Evolutionary conservation across 2,797 vertebrate genomes (phyloP).

Genomic region (Xiphorhynchus erythropygius): DNA sequence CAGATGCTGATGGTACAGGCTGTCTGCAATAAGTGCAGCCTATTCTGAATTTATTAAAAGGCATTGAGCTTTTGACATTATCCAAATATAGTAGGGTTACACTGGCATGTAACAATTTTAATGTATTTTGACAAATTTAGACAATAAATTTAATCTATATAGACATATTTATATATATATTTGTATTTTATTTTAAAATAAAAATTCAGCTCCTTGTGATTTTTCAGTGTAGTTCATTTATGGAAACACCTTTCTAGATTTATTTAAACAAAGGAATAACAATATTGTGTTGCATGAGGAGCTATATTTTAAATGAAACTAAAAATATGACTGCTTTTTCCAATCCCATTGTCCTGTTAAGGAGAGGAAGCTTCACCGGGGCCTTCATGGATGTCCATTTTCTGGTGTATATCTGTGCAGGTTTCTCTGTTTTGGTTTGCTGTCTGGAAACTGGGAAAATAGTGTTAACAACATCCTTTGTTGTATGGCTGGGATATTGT

Average conservation of each 20-base stretch:
- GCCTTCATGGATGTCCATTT: not conserved
- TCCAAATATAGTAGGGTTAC: not conserved
- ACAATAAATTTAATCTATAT: not conserved
- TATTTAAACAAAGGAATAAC: not conserved
- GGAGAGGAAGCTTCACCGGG: not conserved
- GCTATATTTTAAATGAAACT: not conserved
- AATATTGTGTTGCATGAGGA: not conserved
- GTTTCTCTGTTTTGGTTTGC: not conserved
- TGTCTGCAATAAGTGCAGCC: not conserved
- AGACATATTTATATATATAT: not conserved
- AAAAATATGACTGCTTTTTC: not conserved
- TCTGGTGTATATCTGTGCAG: not conserved
- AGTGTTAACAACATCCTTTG: not conserved
- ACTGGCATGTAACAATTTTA: not conserved
- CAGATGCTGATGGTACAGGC: not conserved
- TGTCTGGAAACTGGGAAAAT: not conserved
- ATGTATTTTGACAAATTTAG: not conserved
- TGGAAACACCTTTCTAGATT: not conserved
- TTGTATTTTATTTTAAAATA: not conserved
- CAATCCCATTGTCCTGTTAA: too few species aligned
- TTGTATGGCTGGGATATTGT: not conserved
- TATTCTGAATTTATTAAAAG: not conserved
- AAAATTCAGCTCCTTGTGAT: not conserved
- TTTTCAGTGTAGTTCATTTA: not conserved
- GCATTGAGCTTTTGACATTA: not conserved